A percentile compares a stretch with the other conserved stretches of the same genome.
Evolutionary conservation across 2,113 vertebrate species (phyloP).

Genomic region (Procapra przewalskii): DNA sequence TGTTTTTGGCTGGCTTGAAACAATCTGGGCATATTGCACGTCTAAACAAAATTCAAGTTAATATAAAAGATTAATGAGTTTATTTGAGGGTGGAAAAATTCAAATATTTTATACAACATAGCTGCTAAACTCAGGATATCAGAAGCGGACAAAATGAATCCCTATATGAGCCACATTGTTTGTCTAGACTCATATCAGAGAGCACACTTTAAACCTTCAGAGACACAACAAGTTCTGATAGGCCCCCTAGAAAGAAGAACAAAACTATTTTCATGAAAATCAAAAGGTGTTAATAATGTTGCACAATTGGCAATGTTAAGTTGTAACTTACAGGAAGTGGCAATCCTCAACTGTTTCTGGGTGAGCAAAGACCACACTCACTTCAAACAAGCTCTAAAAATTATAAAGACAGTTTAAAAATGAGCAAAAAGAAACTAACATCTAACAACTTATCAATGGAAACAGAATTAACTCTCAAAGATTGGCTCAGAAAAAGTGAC

Average conservation of each 20-base stretch:
- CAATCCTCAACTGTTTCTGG: slow-evolving; percentile 92
- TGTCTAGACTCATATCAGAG: background rate
- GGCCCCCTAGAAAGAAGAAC: slow-evolving; percentile 10
- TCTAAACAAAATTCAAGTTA: slow-evolving; percentile 80
- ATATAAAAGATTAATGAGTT: slow-evolving; percentile 45
- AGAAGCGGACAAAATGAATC: background rate
- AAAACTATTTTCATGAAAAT: slow-evolving; percentile 57
- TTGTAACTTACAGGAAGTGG: slow-evolving; percentile 93
- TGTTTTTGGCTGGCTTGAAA: slow-evolving; percentile 95
- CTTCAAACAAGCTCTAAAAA: slow-evolving; percentile 92
- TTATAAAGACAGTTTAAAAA: slow-evolving; percentile 71
- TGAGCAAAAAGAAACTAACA: slow-evolving; percentile 71
- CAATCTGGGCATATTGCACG: slow-evolving; percentile 88
- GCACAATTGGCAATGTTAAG: slow-evolving; percentile 67
- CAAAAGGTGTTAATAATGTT: slow-evolving; percentile 67
- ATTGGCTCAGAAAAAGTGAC: slow-evolving; percentile 53
- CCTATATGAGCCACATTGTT: background rate
- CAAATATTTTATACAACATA: slow-evolving; percentile 41
- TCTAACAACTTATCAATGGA: slow-evolving; percentile 64
- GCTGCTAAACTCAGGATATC: background rate
- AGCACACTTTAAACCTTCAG: slow-evolving; percentile 6
- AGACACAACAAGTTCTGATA: background rate
- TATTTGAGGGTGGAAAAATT: background rate
- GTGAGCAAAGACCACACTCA: slow-evolving; percentile 92
- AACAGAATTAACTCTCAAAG: slow-evolving; percentile 60